phyloP scores from a whole-genome alignment of 2,113 vertebrate species.

The Origma solitaria region DNA sequence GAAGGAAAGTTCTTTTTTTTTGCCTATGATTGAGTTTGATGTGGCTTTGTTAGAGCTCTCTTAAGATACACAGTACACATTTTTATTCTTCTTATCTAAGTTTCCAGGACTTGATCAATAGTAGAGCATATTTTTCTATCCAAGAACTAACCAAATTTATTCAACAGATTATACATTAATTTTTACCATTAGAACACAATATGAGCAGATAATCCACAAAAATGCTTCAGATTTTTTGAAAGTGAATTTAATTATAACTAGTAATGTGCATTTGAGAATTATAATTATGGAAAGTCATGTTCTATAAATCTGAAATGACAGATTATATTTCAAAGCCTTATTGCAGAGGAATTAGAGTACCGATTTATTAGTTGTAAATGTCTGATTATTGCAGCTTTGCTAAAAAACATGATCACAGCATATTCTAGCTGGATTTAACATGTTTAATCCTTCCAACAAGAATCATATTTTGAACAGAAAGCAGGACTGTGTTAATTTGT shows the following conservation, averaged over 20 bases:
- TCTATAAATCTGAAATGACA: conserved; percentile 75
- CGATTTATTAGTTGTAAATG: conserved; percentile 79
- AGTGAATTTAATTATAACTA: conserved; percentile 79
- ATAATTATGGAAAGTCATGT: conserved; percentile 76
- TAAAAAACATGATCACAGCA: conserved; percentile 60
- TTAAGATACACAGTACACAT: conserved; percentile 26
- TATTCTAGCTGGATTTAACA: conserved; percentile 71
- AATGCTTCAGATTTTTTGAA: conserved; percentile 70
- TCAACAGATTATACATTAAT: conserved; percentile 73
- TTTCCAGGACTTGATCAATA: conserved; percentile 62
- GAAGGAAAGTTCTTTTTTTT: conserved; percentile 20
- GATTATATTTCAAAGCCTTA: conserved; percentile 81
- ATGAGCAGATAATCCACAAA: conserved; percentile 72
- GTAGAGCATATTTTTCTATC: conserved; percentile 31
- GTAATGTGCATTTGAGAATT: conserved; percentile 71
- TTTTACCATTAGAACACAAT: conserved; percentile 64
- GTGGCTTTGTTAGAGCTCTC: conserved; percentile 35
- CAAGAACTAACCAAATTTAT: conserved; percentile 64
- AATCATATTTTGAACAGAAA: conserved; percentile 61
- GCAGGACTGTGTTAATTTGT: conserved; percentile 70
- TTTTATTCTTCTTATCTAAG: conserved; percentile 61
- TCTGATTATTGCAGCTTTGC: conserved; percentile 77
- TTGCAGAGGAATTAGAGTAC: conserved; percentile 73
- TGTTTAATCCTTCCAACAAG: conserved; percentile 70
- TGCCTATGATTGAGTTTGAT: conserved; percentile 25